A percentile compares a stretch with the other conserved stretches of the same genome.
Evolutionary conservation across 1,140 invertebrate genomes (phyloP).

Genomic region (Anastrepha obliqua): DNA sequence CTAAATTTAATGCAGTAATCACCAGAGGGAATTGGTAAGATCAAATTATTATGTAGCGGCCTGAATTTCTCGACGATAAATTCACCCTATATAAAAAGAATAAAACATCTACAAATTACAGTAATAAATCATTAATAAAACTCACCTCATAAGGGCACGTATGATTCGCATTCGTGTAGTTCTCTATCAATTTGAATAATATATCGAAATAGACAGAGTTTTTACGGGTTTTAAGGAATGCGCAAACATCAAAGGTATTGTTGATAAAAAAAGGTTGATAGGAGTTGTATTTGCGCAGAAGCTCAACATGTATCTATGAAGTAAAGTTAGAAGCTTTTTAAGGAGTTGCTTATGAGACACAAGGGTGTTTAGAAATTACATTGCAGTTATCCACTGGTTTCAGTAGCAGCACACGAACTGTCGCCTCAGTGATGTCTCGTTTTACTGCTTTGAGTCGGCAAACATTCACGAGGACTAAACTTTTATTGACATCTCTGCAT

Average conservation of each 20-base stretch:
- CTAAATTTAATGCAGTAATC: constrained; percentile 1
- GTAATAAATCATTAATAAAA: not conserved
- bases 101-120: not conserved
- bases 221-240: constrained; percentile 6
- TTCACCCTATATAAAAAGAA: not conserved
- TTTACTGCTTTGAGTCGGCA: constrained; percentile 10
- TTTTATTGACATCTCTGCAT: not conserved
- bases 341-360: not conserved
- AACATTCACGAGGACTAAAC: not conserved
- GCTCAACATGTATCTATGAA: not conserved
- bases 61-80: not conserved
- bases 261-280: constrained; percentile 36
- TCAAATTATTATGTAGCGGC: not conserved
- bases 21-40: not conserved
- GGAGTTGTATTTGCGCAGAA: not conserved
- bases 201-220: constrained; percentile 29
- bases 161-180: constrained; percentile 30
- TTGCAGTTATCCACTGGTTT: not conserved
- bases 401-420: not conserved
- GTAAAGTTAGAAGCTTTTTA: not conserved
- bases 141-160: constrained; percentile 52
- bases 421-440: not conserved
- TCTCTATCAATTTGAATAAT: constrained; percentile 12
- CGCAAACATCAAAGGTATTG: not conserved
- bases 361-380: not conserved